A percentile compares a stretch with the other conserved stretches of the same genome.
Evolutionary conservation across 1,140 invertebrate genomes (phyloP).

Genomic region (Frieseomelitta varia): DNA sequence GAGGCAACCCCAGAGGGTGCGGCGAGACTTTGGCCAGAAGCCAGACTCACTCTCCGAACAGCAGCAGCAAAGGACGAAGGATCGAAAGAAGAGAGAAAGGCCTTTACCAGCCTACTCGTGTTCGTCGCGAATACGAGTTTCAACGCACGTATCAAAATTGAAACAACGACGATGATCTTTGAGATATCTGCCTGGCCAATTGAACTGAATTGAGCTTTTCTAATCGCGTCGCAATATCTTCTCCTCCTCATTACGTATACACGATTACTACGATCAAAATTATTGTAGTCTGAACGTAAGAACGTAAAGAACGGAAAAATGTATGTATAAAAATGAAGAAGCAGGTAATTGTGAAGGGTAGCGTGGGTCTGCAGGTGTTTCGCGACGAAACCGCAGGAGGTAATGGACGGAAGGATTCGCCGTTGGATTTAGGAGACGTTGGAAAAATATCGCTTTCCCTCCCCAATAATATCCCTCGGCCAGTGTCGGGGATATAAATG

Average conservation of each 20-base stretch:
- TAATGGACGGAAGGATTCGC: conserved; percentile 28
- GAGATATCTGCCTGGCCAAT: too few species aligned
- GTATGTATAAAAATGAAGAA: too few species aligned
- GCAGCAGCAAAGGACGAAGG: conserved; percentile 43
- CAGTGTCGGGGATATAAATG: conserved; percentile 53
- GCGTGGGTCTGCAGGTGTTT: not conserved
- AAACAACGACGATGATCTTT: not conserved
- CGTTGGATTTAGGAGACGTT: conserved; percentile 23
- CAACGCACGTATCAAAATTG: not conserved
- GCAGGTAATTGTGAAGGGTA: too few species aligned
- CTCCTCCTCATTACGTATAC: not conserved
- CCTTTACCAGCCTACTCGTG: not conserved
- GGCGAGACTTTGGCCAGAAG: conserved; percentile 66
- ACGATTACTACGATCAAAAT: not conserved
- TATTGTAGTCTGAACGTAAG: too few species aligned
- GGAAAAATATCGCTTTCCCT: conserved; percentile 24
- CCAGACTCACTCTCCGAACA: conserved; percentile 66
- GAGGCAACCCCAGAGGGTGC: conserved; percentile 52
- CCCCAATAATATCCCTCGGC: conserved; percentile 22
- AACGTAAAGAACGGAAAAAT: too few species aligned
- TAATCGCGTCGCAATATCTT: too few species aligned
- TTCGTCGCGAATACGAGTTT: not conserved
- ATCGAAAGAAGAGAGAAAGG: not conserved
- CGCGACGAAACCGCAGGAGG: not conserved
- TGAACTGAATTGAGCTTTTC: too few species aligned